These are phyloP conservation scores for Python bivittatus DNA, from an alignment of 2,113 vertebrate species.

Conservation along the genomic window DNA sequence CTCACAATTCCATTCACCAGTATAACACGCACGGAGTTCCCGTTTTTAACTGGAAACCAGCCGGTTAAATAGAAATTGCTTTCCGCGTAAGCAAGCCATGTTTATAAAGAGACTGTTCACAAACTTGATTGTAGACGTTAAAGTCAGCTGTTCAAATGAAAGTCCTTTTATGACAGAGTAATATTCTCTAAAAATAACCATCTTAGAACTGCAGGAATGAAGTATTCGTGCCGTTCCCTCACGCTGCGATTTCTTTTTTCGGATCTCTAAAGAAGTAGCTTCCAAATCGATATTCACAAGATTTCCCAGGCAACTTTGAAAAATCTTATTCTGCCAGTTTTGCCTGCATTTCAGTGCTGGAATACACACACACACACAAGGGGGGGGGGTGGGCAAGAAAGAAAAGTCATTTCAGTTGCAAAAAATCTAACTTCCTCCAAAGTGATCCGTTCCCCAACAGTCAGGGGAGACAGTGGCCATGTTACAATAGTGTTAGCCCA, in stretches of 20 bases:
- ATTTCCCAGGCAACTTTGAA: no score
- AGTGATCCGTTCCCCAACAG: background rate
- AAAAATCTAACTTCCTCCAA: background rate
- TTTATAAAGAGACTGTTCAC: background rate
- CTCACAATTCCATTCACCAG: background rate
- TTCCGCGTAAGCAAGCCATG: background rate
- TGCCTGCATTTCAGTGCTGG: background rate
- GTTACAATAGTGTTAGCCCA: background rate
- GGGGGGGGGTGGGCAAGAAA: background rate
- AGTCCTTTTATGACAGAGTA: background rate
- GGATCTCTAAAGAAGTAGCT: background rate
- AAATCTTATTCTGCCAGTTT: background rate
- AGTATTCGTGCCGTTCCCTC: background rate
- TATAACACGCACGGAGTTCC: background rate
- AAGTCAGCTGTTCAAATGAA: background rate
- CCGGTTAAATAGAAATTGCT: background rate
- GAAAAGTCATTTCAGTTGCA: background rate
- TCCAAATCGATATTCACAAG: background rate
- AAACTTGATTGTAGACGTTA: background rate
- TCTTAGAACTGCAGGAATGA: background rate
- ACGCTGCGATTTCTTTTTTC: background rate
- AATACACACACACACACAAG: background rate
- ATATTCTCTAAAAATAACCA: background rate
- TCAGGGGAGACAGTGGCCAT: background rate
- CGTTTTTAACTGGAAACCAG: background rate